Evolutionary conservation across 2,797 vertebrate species (phyloP).

Genomic region (Enteromius paludinosus): DNA sequence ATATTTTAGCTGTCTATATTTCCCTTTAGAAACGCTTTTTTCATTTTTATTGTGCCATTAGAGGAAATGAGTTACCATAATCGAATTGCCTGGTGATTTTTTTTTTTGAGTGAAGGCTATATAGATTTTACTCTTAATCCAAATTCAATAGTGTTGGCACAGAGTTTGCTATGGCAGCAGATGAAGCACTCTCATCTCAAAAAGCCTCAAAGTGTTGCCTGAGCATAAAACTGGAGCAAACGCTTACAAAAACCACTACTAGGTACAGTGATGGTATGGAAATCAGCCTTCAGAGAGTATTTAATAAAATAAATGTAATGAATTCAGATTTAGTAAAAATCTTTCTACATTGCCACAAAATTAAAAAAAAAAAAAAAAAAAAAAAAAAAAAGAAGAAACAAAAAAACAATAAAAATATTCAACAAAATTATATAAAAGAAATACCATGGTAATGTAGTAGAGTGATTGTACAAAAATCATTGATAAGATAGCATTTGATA

Average conservation of each 20-base stretch:
- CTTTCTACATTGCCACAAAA: too few species aligned
- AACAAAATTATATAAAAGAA: too few species aligned
- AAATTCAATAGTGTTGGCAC: constrained; percentile 12
- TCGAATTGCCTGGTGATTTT: not conserved
- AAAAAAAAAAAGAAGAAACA: too few species aligned
- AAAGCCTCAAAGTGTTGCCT: constrained; percentile 20
- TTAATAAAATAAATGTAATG: not conserved
- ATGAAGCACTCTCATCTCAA: constrained; percentile 4
- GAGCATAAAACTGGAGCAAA: not conserved
- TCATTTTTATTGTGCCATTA: constrained; percentile 19
- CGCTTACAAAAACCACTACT: not conserved
- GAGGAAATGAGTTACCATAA: constrained; percentile 20
- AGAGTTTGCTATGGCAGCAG: not conserved
- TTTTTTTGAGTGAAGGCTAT: not conserved
- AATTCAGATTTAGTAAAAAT: not conserved
- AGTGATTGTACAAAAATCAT: not conserved
- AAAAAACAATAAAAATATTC: too few species aligned
- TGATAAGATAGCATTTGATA: not conserved
- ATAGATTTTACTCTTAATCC: constrained; percentile 24
- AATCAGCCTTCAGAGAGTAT: not conserved
- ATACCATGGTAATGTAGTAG: not conserved
- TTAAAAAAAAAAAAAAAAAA: too few species aligned
- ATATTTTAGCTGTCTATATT: not conserved
- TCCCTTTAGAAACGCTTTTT: not conserved
- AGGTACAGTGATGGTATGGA: not conserved